Percentiles rank a stretch among this genome's conserved stretches.
Conservation (phyloP, 1,140 invertebrate genomes). For the Heliconius nattereri region DNA sequence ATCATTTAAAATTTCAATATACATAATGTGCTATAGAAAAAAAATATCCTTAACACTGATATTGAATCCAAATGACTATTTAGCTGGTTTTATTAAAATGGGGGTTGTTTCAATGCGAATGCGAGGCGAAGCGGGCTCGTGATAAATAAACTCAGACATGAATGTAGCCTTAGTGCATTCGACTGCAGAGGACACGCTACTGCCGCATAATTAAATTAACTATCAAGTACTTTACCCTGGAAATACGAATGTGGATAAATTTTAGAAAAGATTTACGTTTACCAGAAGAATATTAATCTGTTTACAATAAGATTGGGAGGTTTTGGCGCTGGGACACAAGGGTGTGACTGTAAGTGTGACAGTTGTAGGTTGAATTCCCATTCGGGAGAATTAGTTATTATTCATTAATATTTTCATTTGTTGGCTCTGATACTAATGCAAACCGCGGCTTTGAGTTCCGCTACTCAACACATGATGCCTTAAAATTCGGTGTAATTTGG, state of each 20-base stretch:
- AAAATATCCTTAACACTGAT: neutral
- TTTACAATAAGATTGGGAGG: neutral
- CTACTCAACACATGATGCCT: too few species aligned
- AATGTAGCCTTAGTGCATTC: slow-evolving; percentile 31
- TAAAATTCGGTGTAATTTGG: too few species aligned
- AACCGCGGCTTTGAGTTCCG: too few species aligned
- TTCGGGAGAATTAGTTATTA: too few species aligned
- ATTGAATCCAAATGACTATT: slow-evolving; percentile 17
- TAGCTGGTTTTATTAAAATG: slow-evolving; percentile 32
- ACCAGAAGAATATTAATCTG: neutral
- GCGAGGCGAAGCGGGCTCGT: slow-evolving; percentile 19
- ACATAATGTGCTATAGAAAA: neutral
- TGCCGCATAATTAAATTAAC: slow-evolving; percentile 23
- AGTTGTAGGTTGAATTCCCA: too few species aligned
- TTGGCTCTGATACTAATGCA: too few species aligned
- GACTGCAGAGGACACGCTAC: slow-evolving; percentile 29
- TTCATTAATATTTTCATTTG: too few species aligned
- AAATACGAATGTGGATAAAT: slow-evolving; percentile 5
- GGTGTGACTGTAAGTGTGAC: too few species aligned
- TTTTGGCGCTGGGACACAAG: too few species aligned
- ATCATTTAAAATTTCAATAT: neutral
- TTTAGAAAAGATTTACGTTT: neutral
- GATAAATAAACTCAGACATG: slow-evolving; percentile 36
- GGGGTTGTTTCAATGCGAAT: slow-evolving; percentile 29
- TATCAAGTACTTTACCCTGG: slow-evolving; percentile 5